A percentile compares a stretch with the other conserved stretches of the same genome.
These are phyloP conservation scores for Marasmarcha lunaedactyla DNA, from an alignment of 2,888 invertebrate species.

Conservation along the genomic window DNA sequence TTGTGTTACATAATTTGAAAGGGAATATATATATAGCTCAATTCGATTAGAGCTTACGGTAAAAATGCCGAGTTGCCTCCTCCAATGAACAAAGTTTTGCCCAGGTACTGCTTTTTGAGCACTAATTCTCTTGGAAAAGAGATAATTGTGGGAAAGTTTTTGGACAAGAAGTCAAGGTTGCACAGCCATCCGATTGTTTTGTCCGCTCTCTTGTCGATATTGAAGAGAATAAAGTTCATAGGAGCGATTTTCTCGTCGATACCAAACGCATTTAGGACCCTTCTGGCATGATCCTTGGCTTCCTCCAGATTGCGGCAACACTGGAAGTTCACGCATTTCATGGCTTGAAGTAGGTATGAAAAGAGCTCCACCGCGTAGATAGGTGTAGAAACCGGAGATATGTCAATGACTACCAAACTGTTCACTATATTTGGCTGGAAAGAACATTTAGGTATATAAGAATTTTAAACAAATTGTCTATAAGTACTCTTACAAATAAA, in stretches of 20 bases:
- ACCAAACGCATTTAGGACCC: conserved; percentile 23
- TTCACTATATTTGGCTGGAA: conserved; percentile 67
- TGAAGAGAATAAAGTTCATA: conserved; percentile 33
- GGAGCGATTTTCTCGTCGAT: conserved; percentile 20
- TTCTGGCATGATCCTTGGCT: conserved; percentile 61
- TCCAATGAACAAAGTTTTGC: conserved; percentile 40
- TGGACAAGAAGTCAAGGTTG: conserved; percentile 28
- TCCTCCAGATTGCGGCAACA: conserved; percentile 63
- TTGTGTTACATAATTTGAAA: too few species aligned
- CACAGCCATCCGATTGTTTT: conserved; percentile 32
- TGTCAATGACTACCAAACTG: conserved; percentile 75
- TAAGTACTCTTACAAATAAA: too few species aligned
- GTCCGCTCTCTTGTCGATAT: conserved; percentile 21
- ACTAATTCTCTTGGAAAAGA: conserved; percentile 34
- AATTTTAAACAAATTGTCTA: too few species aligned
- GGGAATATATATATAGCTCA: too few species aligned
- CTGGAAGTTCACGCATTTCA: conserved; percentile 70
- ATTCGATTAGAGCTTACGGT: conserved; percentile 28
- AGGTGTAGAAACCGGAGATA: conserved; percentile 72
- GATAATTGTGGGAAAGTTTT: conserved; percentile 26
- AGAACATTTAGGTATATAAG: too few species aligned
- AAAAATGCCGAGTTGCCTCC: conserved; percentile 38
- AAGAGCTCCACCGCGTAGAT: conserved; percentile 67
- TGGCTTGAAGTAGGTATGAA: conserved; percentile 46
- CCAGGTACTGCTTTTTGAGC: conserved; percentile 28